Evolutionary conservation across 1,140 invertebrate species (phyloP).

Genomic region (Drosophila pruinosa): DNA sequence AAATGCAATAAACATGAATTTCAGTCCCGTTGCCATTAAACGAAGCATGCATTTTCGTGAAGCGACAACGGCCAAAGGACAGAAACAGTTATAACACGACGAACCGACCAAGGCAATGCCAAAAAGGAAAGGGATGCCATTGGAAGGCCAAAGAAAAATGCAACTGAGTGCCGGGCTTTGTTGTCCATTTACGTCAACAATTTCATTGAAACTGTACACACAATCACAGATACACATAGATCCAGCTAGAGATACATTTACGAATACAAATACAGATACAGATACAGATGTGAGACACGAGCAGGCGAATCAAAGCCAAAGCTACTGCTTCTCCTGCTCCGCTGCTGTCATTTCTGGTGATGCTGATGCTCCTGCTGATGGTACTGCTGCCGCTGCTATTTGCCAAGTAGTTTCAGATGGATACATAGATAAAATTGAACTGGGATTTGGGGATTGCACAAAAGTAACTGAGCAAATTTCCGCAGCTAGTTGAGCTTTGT

Average conservation of each 20-base stretch:
- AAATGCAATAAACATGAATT: slow-evolving; percentile 72
- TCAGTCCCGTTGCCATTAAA: slow-evolving; percentile 57
- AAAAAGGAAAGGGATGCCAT: slow-evolving; percentile 9
- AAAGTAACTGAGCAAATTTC: slow-evolving; percentile 81
- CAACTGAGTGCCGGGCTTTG: slow-evolving; percentile 72
- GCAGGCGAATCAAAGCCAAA: not conserved
- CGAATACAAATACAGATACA: not conserved
- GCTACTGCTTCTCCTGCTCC: too few species aligned
- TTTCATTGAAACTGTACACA: slow-evolving; percentile 60
- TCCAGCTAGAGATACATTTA: not conserved
- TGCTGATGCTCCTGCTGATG: not conserved
- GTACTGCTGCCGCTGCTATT: slow-evolving; percentile 41
- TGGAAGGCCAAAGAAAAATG: slow-evolving; percentile 36
- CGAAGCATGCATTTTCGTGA: slow-evolving; percentile 62
- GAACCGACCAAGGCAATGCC: not conserved
- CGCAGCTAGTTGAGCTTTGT: slow-evolving; percentile 74
- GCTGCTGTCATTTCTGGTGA: too few species aligned
- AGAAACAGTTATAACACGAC: slow-evolving; percentile 23
- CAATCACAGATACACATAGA: slow-evolving; percentile 15
- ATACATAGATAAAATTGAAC: slow-evolving; percentile 81
- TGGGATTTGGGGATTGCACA: slow-evolving; percentile 79
- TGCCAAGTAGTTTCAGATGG: slow-evolving; percentile 74
- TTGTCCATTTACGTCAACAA: slow-evolving; percentile 79
- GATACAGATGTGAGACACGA: slow-evolving; percentile 2
- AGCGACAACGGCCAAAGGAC: slow-evolving; percentile 9